Conservation (phyloP, 2,113 vertebrate genomes). For the Bombycilla garrulus region DNA sequence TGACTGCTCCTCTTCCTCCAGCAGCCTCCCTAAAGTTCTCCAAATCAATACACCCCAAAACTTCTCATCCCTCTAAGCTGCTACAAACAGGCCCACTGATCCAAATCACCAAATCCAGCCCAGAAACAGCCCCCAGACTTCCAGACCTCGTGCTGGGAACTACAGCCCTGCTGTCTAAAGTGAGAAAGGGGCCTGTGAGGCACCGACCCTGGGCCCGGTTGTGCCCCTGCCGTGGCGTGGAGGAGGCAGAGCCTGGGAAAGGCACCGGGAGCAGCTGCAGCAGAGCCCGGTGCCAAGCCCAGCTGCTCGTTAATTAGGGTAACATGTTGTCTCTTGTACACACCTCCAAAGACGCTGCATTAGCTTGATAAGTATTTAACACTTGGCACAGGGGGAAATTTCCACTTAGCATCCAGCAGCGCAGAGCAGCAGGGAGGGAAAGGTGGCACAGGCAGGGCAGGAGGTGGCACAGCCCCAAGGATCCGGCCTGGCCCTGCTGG, state of each 20-base stretch:
- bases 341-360: conserved; percentile 51
- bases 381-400: conserved; percentile 39
- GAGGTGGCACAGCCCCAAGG: not conserved
- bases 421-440: not conserved
- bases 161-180: not conserved
- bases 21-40: not conserved
- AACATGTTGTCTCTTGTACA: conserved; percentile 60
- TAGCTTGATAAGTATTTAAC: conserved; percentile 45
- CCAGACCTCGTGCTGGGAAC: accelerated
- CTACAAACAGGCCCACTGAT: accelerated
- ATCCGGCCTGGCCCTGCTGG: not conserved
- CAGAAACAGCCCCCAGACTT: not conserved
- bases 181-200: not conserved
- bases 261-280: conserved; percentile 44
- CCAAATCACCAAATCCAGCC: accelerated
- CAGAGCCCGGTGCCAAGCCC: not conserved
- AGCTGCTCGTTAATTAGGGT: conserved; percentile 45
- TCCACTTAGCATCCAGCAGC: conserved; percentile 42
- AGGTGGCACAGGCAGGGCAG: conserved; percentile 14
- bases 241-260: conserved; percentile 45
- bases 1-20: not conserved
- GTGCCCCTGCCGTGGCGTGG: accelerated
- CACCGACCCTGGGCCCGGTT: not conserved
- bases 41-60: not conserved
- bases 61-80: not conserved